Evolutionary conservation across 2,113 vertebrate species (phyloP).

Genomic region (Hippolais icterina): DNA sequence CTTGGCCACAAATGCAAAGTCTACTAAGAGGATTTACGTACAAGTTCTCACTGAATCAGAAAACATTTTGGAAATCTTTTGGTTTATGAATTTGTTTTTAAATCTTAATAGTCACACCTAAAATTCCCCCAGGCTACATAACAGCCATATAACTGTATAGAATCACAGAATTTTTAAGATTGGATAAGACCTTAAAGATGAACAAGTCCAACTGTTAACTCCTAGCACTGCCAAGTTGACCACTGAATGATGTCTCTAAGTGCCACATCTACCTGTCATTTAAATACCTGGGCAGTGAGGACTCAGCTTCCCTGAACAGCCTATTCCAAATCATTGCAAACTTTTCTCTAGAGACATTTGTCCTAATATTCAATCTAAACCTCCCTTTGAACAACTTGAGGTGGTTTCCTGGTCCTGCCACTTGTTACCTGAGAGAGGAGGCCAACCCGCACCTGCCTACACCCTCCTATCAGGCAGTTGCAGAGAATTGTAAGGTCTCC

Average conservation of each 20-base stretch:
- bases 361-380: not conserved
- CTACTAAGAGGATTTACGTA: not conserved
- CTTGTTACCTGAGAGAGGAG: not conserved
- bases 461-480: not conserved
- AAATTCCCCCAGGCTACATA: not conserved
- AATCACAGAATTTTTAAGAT: not conserved
- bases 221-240: not conserved
- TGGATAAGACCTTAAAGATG: not conserved
- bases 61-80: not conserved
- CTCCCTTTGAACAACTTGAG: not conserved
- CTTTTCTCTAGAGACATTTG: not conserved
- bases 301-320: not conserved
- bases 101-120: not conserved
- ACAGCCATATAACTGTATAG: not conserved
- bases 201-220: not conserved
- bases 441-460: accelerated
- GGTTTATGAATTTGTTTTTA: not conserved
- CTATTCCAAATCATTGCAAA: not conserved
- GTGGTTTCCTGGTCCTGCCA: not conserved
- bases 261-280: not conserved
- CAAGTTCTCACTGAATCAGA: not conserved
- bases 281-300: not conserved
- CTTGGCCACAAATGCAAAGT: not conserved
- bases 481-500: not conserved
- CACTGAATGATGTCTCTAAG: not conserved